phyloP scores from a whole-genome alignment of 2,888 invertebrate species.

The Pemphredon lugubris region DNA sequence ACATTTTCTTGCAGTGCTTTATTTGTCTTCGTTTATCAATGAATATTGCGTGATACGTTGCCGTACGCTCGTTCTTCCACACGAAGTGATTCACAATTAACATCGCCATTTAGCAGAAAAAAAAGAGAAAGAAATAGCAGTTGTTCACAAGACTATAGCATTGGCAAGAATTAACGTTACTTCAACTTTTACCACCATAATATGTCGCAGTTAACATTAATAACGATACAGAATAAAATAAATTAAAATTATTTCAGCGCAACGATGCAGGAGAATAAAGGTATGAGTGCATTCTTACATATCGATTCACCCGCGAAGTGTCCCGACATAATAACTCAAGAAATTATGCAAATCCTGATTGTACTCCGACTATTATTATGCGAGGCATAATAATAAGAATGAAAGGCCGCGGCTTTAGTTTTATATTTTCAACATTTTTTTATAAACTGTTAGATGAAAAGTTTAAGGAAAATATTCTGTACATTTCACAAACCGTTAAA shows the following conservation, averaged over 20 bases:
- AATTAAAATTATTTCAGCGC: constrained; percentile 42
- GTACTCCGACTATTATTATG: too few relatives aligned
- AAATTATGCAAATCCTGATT: not conserved
- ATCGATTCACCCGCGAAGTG: constrained; percentile 28
- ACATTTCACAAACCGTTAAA: too few relatives aligned
- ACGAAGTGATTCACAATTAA: constrained; percentile 49
- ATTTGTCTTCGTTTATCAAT: constrained; percentile 53
- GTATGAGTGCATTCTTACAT: constrained; percentile 20
- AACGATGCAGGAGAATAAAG: constrained; percentile 32
- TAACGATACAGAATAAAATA: constrained; percentile 50
- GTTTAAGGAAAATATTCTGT: too few relatives aligned
- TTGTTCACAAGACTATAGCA: constrained; percentile 54
- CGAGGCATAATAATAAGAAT: too few relatives aligned
- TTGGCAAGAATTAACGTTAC: constrained; percentile 68
- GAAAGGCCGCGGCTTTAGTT: too few relatives aligned
- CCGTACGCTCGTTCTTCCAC: constrained; percentile 38
- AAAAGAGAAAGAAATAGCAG: constrained; percentile 49
- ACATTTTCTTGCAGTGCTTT: constrained; percentile 47
- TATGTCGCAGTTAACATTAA: constrained; percentile 23
- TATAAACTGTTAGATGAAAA: too few relatives aligned
- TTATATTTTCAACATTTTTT: too few relatives aligned
- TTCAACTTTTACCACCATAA: constrained; percentile 54
- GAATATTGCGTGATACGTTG: constrained; percentile 49
- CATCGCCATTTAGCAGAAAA: constrained; percentile 45
- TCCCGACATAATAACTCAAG: constrained; percentile 12